Base-by-base conservation (phyloP, 2,113 vertebrate species). In the Pycnonotus jocosus region DNA sequence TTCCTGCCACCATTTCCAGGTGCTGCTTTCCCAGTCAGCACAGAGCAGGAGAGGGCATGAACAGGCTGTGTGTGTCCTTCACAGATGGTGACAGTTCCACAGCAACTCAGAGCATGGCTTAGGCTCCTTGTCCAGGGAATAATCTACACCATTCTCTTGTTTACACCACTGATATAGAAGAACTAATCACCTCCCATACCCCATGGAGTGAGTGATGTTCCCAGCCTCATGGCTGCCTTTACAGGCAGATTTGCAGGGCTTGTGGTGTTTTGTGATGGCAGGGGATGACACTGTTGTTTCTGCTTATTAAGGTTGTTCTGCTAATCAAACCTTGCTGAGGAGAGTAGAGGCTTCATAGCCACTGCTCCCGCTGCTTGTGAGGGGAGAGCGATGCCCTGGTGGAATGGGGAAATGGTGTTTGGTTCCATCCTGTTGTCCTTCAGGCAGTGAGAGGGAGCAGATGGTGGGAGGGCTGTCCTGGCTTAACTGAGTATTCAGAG, bases 301-400 rank as follows among this genome's bases (percentile, higher is more conserved):
- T 20, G 11, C 35, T 88, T 22, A 16, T 40, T 62, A 30, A 47
- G 25, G 4, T 31, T 78, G 35, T 89, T 84, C 51, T 45, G 51
- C 51, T 58, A 56, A 78, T 78, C 35, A 66, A 9, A 40, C 60
- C 56, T 58, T 48, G 40, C n/a, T 56, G 81, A 86, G 38, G n/a
- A 86, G 7, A 27, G 35, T 38, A 40, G 62, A 80, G 22, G n/a
- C 58, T 76, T 86, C 68, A 28, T 4, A 72, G 80, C 50, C 0
- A 0, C 40, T 19, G 5, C 38, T 90, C n/a, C 42, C 79, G 60
- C 65, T 71, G 48, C 71, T 56, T 79, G 27, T 45, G 27, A 47
- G n/a, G 45, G 23, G 51, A 58, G 18, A 83, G 30, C 33, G 40
- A 56, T 4, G 4, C 25, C n/a, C 54, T 0, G 0, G 44, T 27